Conservation (phyloP, 2,113 vertebrate species). For the Clupea harengus region DNA sequence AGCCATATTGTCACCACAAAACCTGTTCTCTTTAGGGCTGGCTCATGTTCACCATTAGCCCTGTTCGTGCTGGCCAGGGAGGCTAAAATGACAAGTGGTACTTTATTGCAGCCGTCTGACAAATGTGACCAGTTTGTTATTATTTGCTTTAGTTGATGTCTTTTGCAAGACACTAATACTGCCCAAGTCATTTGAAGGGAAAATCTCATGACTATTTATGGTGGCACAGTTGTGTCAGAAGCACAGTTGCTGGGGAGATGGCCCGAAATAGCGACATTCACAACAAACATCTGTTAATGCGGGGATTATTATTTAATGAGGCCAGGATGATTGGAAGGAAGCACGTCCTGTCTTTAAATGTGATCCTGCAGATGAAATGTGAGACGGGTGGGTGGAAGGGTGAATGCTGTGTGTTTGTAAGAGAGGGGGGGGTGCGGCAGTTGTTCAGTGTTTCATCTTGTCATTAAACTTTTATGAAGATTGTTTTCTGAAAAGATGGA, state of each 20-base stretch:
- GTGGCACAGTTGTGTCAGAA: neutral
- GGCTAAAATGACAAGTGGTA: neutral
- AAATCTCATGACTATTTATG: constrained; percentile 14
- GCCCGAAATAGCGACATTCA: neutral
- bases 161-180: constrained; percentile 32
- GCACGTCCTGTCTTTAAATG: constrained; percentile 25
- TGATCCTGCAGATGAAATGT: constrained; percentile 24
- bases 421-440: neutral
- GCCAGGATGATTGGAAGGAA: constrained; percentile 26
- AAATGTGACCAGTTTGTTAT: constrained; percentile 16
- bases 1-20: neutral
- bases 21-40: neutral
- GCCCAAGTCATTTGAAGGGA: constrained; percentile 21
- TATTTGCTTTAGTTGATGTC: constrained; percentile 33
- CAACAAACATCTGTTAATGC: constrained; percentile 42
- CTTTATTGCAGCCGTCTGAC: neutral
- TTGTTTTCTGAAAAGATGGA: constrained; percentile 33
- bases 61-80: neutral
- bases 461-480: constrained; percentile 49
- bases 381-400: neutral
- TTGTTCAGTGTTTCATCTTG: constrained; percentile 17
- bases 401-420: neutral
- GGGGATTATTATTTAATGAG: constrained; percentile 38
- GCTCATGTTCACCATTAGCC: neutral
- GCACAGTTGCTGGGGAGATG: constrained; percentile 33